Base-by-base conservation (phyloP, 2,888 invertebrate species). In the Boloria selene region DNA sequence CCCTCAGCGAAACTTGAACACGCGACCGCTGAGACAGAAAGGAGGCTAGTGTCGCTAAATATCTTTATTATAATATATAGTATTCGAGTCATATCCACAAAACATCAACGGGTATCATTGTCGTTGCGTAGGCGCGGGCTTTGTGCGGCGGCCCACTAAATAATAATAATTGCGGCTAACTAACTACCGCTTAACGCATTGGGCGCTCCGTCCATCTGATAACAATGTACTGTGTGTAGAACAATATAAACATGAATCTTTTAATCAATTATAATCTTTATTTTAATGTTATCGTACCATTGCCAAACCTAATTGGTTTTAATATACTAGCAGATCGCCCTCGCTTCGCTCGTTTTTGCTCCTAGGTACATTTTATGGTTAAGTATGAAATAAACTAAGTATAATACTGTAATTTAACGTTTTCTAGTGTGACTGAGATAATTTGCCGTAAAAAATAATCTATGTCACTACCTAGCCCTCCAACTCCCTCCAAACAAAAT, bases 161-260 rank as follows among this genome's bases (percentile, higher is more conserved):
- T 89, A 90, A 90, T 89, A 90, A 87, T 88, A 87, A 89, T 90
- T 88, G 86, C 82, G 78, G 79, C 79, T 90, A 88, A 90, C 87
- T 87, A 90, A 90, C 90, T 86, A 90, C 90, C 89, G 88, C 87
- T 88, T 89, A 89, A 86, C 88, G 89, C 87, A 89, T 79, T 83
- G 82, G 81, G 81, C 85, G 85, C 85, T 85, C 84, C 82, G 79
- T 85, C 77, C 84, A 90, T 90, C 90, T 87, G 90, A 90, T 90
- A 89, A 81, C 75, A 78, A 26, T 7, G 65, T 69, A 69, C 66
- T 18, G 65, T 44, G 38, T 44, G 60, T 18, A 50, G n/a, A 55
- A 65, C 49, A 61, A 61, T 42, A 55, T 44, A 16, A 13, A 56
- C 16, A 14, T 5, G 38, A 44, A 17, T 6, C n/a, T 56, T 26